Evolutionary conservation across 2,797 vertebrate species (phyloP), one percentile per base, ranked within the genome.

Genomic region (Steatocranus sp.): DNA sequence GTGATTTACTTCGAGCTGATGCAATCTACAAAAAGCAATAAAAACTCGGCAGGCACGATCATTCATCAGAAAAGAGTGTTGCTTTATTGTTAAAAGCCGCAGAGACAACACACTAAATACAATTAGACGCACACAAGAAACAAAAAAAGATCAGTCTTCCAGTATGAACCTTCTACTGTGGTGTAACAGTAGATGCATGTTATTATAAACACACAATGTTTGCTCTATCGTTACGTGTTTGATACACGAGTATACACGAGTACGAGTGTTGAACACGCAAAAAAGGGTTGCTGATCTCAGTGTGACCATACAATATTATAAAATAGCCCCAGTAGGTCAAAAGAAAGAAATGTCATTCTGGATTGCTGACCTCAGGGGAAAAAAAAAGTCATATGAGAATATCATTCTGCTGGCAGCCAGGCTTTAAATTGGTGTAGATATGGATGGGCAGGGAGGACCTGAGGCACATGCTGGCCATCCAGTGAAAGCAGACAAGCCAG

Each of bases 11-110:
- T 83, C 14, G 12, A 78, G 74, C 87, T 87, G 82, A 93, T 93
- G 87, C 90, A 91, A 95, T 95, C 91, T 93, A 81, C 78, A 53
- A 85, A 91, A 93, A 87, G 91, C 88, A 93, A 94, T 95, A 94
- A 92, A 93, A 93, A 89, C 84, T 80, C 63, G 78, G 81, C 43
- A 20, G 87, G 74, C 77, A 82, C 70, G 86, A 93, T 94, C 91
- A 91, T 93, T 95, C 87, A 90, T 95, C 93, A 93, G 83, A 83
- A 81, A 85, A 86, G 75, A 53, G 76, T 53, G 75, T 86, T 80
- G 82, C 80, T 87, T 88, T 83, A 83, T 84, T 92, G 83, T 89
- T 87, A 77, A 82, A 85, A 76, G 84, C 78, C 74, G 11, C 83
- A 81, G 86, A 88, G 83, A 91, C 78, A 61, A 86, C 83, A 79